These are phyloP conservation scores for Cerceris rybyensis DNA, from an alignment of 2,888 invertebrate genomes.

Conservation along the genomic window DNA sequence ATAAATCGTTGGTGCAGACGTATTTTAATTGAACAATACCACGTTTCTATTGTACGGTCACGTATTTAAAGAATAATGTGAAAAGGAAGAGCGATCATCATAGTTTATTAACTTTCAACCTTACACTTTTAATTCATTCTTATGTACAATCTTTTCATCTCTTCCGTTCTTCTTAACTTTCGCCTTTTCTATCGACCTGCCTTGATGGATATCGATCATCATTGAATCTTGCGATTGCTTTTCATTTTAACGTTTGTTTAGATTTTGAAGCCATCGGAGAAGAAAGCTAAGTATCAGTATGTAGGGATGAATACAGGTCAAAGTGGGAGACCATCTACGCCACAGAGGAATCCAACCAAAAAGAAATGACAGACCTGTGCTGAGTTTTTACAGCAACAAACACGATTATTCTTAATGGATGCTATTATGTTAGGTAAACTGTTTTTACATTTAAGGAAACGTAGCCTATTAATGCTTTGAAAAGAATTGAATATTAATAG, in stretches of 20 bases:
- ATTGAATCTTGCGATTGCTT: neutral
- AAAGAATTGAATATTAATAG: constrained; percentile 18
- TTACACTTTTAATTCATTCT: no score
- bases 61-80: no score
- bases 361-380: constrained; percentile 85
- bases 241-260: constrained; percentile 76
- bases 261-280: constrained; percentile 99
- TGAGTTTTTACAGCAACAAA: constrained; percentile 77
- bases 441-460: constrained; percentile 51
- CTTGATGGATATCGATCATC: no score
- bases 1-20: neutral
- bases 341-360: constrained; percentile 87
- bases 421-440: constrained; percentile 59
- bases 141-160: no score
- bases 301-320: constrained; percentile 89
- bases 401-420: constrained; percentile 76
- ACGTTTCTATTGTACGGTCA: no score
- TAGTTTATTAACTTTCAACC: no score
- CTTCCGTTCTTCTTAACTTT: no score
- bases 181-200: no score
- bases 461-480: constrained; percentile 35
- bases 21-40: neutral
- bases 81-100: no score
- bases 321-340: constrained; percentile 88
- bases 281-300: constrained; percentile 99